A percentile compares a stretch with the other conserved stretches of the same genome.
These are phyloP conservation scores for Eidolon helvum DNA, from an alignment of 2,113 vertebrate genomes.

Conservation along the genomic window DNA sequence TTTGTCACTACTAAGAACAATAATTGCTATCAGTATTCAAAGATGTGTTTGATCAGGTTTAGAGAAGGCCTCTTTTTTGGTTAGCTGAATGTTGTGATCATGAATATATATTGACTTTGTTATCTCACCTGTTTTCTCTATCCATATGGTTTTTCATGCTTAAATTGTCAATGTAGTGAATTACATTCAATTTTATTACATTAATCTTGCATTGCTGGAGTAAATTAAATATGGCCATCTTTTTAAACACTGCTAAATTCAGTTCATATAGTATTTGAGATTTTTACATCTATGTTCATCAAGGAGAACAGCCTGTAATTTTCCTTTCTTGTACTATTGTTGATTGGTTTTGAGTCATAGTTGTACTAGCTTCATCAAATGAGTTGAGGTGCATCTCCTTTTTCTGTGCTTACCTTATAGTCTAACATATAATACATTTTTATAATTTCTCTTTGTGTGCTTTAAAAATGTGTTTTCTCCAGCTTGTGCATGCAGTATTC, in stretches of 20 bases:
- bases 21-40: background rate
- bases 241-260: background rate
- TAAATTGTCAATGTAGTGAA: background rate
- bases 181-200: constrained; percentile 18
- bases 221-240: background rate
- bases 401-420: background rate
- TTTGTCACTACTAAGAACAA: background rate
- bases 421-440: background rate
- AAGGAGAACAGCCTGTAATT: background rate
- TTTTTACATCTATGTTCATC: background rate
- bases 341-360: background rate
- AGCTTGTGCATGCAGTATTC: background rate
- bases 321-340: background rate
- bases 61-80: background rate
- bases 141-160: background rate
- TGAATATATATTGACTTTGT: background rate
- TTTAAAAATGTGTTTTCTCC: background rate
- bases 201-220: background rate
- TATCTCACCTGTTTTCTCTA: background rate
- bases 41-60: background rate
- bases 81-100: background rate
- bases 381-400: background rate
- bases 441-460: background rate
- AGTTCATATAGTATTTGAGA: background rate
- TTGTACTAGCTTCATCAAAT: background rate